A percentile compares a stretch with the other conserved stretches of the same genome.
phyloP scores from a whole-genome alignment of 2,113 vertebrate genomes.

The Prionailurus bengalensis region DNA sequence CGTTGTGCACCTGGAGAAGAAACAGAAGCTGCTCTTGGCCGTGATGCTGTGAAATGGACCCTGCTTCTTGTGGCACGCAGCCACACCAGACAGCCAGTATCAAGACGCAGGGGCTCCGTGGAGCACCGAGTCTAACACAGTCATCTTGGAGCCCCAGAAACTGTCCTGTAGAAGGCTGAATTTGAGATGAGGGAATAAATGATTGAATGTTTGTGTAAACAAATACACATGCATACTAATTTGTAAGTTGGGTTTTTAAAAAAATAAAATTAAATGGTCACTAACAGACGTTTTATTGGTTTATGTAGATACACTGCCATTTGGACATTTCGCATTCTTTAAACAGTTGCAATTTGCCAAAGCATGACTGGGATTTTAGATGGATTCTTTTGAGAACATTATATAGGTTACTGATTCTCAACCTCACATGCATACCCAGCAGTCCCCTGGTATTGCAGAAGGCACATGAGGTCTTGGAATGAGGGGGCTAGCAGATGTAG shows the following conservation, averaged over 20 bases:
- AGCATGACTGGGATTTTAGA: neutral
- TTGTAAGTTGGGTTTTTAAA: neutral
- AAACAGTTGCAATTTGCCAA: neutral
- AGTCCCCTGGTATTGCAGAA: neutral
- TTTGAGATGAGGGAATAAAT: neutral
- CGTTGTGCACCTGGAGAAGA: no score
- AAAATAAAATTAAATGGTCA: conserved; percentile 37
- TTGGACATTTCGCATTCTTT: neutral
- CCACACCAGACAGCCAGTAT: rapidly evolving
- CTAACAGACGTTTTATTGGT: neutral
- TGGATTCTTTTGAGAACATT: conserved; percentile 3
- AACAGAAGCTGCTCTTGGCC: neutral
- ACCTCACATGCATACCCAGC: neutral
- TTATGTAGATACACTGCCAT: neutral
- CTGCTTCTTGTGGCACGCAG: neutral
- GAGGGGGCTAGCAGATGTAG: no score
- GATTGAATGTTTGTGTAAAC: neutral
- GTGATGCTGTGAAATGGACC: rapidly evolving
- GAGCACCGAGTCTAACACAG: rapidly evolving
- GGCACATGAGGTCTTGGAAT: neutral
- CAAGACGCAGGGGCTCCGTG: neutral
- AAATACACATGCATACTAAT: neutral
- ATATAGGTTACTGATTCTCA: neutral
- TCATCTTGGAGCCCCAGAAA: neutral
- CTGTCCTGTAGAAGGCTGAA: neutral